phyloP scores from a whole-genome alignment of 2,797 vertebrate genomes.

The Eptatretus atami region DNA sequence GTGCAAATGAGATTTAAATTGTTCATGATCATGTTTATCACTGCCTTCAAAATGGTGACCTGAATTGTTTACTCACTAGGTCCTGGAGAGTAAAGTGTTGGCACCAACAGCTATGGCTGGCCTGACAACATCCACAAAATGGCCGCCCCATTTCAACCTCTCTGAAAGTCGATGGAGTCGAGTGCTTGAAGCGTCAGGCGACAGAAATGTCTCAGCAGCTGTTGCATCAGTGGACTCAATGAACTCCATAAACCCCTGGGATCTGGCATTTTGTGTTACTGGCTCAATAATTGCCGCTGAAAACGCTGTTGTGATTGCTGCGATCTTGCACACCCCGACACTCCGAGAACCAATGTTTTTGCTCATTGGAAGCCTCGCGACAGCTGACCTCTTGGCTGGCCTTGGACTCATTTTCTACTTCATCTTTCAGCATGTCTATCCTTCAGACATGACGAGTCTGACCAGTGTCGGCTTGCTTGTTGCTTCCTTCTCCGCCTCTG shows the following conservation, averaged over 20 bases:
- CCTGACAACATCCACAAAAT: no score
- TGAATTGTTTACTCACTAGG: no score
- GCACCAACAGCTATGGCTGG: no score
- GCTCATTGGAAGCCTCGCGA: slow-evolving; percentile 45
- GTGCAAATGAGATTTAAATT: no score
- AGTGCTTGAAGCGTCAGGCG: background rate
- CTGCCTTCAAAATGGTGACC: no score
- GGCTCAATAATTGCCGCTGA: slow-evolving; percentile 52
- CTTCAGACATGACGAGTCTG: slow-evolving; percentile 24
- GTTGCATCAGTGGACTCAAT: background rate
- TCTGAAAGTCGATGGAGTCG: background rate
- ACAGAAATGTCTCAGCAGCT: background rate
- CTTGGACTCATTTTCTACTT: slow-evolving; percentile 49
- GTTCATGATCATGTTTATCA: no score
- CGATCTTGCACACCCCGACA: slow-evolving; percentile 36
- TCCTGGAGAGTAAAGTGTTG: no score
- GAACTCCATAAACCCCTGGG: slow-evolving; percentile 59
- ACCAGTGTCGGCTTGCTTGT: slow-evolving; percentile 42
- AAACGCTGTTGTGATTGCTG: slow-evolving; percentile 48
- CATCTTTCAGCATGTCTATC: slow-evolving; percentile 32
- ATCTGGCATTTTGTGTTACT: slow-evolving; percentile 40
- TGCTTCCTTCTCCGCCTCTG: slow-evolving; percentile 41
- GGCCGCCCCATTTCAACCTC: no score
- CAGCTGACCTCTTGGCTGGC: slow-evolving; percentile 50
- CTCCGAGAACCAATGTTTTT: slow-evolving; percentile 53